Evolutionary conservation across 2,888 invertebrate genomes (phyloP).

Genomic region (Mystacides longicornis): DNA sequence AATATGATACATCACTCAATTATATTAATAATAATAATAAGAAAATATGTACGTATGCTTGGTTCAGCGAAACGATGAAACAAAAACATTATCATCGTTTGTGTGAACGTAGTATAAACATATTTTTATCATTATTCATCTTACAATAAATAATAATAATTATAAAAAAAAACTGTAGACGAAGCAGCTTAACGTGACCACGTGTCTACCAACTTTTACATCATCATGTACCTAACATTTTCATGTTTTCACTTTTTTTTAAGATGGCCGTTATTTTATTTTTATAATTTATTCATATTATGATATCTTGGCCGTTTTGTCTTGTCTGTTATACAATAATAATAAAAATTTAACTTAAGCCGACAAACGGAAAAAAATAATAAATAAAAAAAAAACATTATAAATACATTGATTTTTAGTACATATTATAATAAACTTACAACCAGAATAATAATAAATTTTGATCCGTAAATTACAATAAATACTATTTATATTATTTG

Average conservation of each 20-base stretch:
- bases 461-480: slow-evolving; percentile 25
- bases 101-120: not conserved
- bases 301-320: slow-evolving; percentile 17
- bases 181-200: slow-evolving; percentile 16
- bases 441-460: slow-evolving; percentile 26
- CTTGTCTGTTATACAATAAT: slow-evolving; percentile 8
- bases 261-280: not conserved
- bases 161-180: slow-evolving; percentile 7
- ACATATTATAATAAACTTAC: slow-evolving; percentile 24
- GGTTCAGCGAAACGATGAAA: not conserved
- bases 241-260: slow-evolving; percentile 2
- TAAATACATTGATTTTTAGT: slow-evolving; percentile 15
- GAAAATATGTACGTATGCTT: not conserved
- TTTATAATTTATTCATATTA: slow-evolving; percentile 13
- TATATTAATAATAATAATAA: no score
- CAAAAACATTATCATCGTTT: not conserved
- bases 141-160: not conserved
- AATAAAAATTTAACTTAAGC: no score
- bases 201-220: slow-evolving; percentile 12
- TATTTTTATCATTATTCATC: not conserved
- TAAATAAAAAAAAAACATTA: slow-evolving; percentile 15
- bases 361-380: slow-evolving; percentile 5
- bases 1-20: not conserved
- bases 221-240: slow-evolving; percentile 6
- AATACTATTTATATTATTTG: slow-evolving; percentile 21